Base-by-base conservation (phyloP, 2,888 invertebrate species). In the Muscina levida region DNA sequence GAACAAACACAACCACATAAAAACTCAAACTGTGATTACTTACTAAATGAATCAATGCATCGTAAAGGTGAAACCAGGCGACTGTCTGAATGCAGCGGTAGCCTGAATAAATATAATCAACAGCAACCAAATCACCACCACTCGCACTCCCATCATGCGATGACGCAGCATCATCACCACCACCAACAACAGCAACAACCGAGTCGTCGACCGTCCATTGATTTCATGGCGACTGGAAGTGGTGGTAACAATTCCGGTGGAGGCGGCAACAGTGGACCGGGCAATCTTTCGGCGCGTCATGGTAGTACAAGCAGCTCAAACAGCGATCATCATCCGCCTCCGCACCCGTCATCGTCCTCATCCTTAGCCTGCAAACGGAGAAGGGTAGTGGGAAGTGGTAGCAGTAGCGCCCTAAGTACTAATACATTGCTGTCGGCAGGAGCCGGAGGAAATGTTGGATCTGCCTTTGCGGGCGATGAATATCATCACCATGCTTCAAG, bases 191-290 rank as follows among this genome's bases (percentile, higher is more conserved):
- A 85, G 81, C 85, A 85, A 77, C 85, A 91, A 92, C 83, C 87
- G 83, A 87, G 87, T 85, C 91, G 92, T 68, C 89, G 92, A 83
- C 92, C 92, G 83, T 92, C 92, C 83, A 91, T 92, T 77, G 92
- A 93, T 88, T 90, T 88, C 82, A 87, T 88, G 56, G 86, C 89
- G 67, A 83, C 89, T 68, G 82, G 87, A 72, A 85, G 87, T 31
- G 82, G 85, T 72, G 72, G 82, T 78, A 81, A 78, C 67, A 72
- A 65, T 70, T 82, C 72, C 51, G 80, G 86, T 68, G 85, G 87
- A 22, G 82, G 78, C 59, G 72, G 70, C 73, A 82, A 71, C 53
- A 37, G 53, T 66, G 57, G 62, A 39, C 84, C 84, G 46, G 85
- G 39, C 31, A 85, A 84, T 67, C 82, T 85, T 42, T 76, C 81